Evolutionary conservation across 2,113 vertebrate genomes (phyloP).

Genomic region (Odocoileus hemionus): DNA sequence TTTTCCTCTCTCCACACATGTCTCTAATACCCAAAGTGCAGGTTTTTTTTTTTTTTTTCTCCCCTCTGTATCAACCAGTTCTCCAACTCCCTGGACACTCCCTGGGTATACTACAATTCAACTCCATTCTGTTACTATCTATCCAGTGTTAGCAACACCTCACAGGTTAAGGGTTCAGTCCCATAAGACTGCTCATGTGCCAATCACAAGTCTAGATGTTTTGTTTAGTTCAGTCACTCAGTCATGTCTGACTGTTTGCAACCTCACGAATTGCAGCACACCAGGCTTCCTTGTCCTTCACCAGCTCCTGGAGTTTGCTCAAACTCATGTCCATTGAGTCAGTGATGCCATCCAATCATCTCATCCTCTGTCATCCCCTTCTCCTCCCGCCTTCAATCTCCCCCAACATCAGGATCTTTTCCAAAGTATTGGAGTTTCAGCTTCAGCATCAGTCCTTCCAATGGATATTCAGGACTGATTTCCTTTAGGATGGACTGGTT

Average conservation of each 20-base stretch:
- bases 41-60: not conserved
- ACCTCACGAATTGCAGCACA: not conserved
- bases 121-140: not conserved
- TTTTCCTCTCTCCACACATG: not conserved
- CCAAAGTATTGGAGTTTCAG: not conserved
- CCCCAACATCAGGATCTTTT: not conserved
- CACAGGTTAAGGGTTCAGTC: not conserved
- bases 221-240: not conserved
- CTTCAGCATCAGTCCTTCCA: not conserved
- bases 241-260: not conserved
- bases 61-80: not conserved
- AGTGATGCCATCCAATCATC: not conserved
- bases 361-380: not conserved
- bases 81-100: not conserved
- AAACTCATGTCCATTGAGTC: not conserved
- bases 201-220: not conserved
- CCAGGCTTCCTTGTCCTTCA: not conserved
- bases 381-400: not conserved
- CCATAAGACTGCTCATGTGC: not conserved
- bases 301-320: not conserved
- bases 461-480: not conserved
- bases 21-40: not conserved
- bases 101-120: not conserved
- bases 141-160: not conserved
- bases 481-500: not conserved